phyloP scores from a whole-genome alignment of 1,140 invertebrate genomes.

The Gonioctena quinquepunctata region DNA sequence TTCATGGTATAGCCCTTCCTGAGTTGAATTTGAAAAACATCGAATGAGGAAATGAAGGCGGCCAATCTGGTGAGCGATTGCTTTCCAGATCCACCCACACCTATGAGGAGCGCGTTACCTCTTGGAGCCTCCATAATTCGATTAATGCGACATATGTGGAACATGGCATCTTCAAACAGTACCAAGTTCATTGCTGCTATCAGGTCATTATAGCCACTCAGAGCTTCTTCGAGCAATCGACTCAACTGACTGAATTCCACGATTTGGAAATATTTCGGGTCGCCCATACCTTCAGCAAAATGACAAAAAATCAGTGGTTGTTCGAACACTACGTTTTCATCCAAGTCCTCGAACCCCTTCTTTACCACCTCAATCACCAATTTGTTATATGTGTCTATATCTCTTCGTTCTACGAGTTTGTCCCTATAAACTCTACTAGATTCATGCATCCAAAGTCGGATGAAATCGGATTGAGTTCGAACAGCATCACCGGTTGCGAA shows the following conservation, averaged over 20 bases:
- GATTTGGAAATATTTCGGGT: slow-evolving; percentile 88
- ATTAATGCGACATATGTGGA: slow-evolving; percentile 89
- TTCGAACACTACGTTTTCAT: slow-evolving; percentile 67
- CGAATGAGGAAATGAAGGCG: slow-evolving; percentile 85
- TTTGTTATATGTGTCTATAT: slow-evolving; percentile 76
- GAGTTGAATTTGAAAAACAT: slow-evolving; percentile 90
- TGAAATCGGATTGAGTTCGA: slow-evolving; percentile 68
- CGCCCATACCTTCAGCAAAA: slow-evolving; percentile 88
- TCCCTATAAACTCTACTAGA: slow-evolving; percentile 87
- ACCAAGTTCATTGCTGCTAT: slow-evolving; percentile 93
- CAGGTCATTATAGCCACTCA: slow-evolving; percentile 82
- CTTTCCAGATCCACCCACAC: slow-evolving; percentile 93
- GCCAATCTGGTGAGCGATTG: slow-evolving; percentile 87
- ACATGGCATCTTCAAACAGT: slow-evolving; percentile 94
- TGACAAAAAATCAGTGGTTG: slow-evolving; percentile 86
- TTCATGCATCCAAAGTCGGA: slow-evolving; percentile 89
- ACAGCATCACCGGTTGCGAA: slow-evolving; percentile 82
- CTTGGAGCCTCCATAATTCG: slow-evolving; percentile 88
- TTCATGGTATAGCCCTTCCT: slow-evolving; percentile 84
- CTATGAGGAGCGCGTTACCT: slow-evolving; percentile 89
- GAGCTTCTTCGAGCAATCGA: slow-evolving; percentile 78
- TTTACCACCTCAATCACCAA: slow-evolving; percentile 77
- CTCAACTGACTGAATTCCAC: slow-evolving; percentile 72
- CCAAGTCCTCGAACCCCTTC: slow-evolving; percentile 79
- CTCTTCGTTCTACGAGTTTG: slow-evolving; percentile 79